phyloP scores from a whole-genome alignment of 1,140 invertebrate species.

The Drosophila malerkotliana region DNA sequence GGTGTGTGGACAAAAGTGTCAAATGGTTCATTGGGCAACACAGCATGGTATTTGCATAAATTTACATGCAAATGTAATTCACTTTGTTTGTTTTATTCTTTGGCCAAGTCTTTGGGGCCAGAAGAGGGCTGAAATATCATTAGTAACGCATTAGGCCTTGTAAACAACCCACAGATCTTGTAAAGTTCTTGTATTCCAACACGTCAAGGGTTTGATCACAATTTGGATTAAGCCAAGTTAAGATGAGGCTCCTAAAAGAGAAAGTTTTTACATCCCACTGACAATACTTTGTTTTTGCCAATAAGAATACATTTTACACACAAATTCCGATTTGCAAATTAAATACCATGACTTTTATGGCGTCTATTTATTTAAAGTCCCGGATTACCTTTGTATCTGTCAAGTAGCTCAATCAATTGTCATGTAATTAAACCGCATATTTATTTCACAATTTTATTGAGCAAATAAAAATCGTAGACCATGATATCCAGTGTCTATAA shows the following conservation, averaged over 20 bases:
- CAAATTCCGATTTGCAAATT: not conserved
- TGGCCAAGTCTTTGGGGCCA: not conserved
- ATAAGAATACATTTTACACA: not conserved
- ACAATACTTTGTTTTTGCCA: not conserved
- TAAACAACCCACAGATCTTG: slow-evolving; percentile 40
- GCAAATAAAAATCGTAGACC: slow-evolving; percentile 29
- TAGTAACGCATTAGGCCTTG: slow-evolving; percentile 39
- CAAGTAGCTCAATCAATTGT: slow-evolving; percentile 41
- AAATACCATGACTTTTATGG: not conserved
- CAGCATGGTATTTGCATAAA: slow-evolving; percentile 76
- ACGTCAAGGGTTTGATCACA: slow-evolving; percentile 20
- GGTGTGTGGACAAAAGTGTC: slow-evolving; percentile 76
- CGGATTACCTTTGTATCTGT: slow-evolving; percentile 36
- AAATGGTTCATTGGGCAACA: slow-evolving; percentile 74
- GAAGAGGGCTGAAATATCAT: slow-evolving; percentile 48
- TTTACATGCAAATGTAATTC: slow-evolving; percentile 62
- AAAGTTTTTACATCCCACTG: slow-evolving; percentile 13
- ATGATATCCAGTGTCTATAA: slow-evolving; percentile 37
- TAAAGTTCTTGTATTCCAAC: slow-evolving; percentile 40
- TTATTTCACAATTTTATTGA: slow-evolving; percentile 43
- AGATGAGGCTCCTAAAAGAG: slow-evolving; percentile 2
- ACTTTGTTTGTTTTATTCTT: slow-evolving; percentile 38
- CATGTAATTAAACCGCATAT: slow-evolving; percentile 60
- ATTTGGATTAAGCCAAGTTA: not conserved
- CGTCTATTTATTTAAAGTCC: slow-evolving; percentile 19